A percentile compares a stretch with the other conserved stretches of the same genome.
Evolutionary conservation across 2,888 invertebrate genomes (phyloP).

Genomic region (Apamea epomidion): DNA sequence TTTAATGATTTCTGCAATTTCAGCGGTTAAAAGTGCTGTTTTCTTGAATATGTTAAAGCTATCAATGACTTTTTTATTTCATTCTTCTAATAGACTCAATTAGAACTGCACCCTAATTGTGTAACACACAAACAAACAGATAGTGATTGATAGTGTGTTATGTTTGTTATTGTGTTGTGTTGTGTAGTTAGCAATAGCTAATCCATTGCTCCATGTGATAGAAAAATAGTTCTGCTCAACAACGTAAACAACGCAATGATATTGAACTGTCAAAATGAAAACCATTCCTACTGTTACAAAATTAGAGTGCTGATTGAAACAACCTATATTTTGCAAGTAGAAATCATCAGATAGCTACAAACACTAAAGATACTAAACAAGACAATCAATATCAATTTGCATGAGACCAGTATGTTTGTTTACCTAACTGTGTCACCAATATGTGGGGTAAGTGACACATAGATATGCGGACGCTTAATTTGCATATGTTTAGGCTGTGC

Average conservation of each 20-base stretch:
- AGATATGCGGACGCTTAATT: constrained; percentile 52
- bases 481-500: constrained; percentile 4
- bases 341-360: neutral
- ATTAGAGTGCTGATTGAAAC: neutral
- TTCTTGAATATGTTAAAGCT: neutral
- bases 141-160: too few relatives aligned
- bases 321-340: constrained; percentile 5
- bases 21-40: neutral
- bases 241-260: too few relatives aligned
- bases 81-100: neutral
- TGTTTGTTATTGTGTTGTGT: too few relatives aligned
- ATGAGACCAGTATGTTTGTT: constrained; percentile 37
- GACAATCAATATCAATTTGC: constrained; percentile 56
- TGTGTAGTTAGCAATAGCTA: too few relatives aligned
- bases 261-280: too few relatives aligned
- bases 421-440: constrained; percentile 37
- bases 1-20: too few relatives aligned
- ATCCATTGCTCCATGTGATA: too few relatives aligned
- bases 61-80: neutral
- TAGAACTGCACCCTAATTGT: neutral
- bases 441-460: constrained; percentile 49
- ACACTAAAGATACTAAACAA: constrained; percentile 31
- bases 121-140: too few relatives aligned
- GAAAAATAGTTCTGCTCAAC: too few relatives aligned
- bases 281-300: too few relatives aligned